phyloP scores from a whole-genome alignment of 2,888 invertebrate species.

The Bunonema sp. region DNA sequence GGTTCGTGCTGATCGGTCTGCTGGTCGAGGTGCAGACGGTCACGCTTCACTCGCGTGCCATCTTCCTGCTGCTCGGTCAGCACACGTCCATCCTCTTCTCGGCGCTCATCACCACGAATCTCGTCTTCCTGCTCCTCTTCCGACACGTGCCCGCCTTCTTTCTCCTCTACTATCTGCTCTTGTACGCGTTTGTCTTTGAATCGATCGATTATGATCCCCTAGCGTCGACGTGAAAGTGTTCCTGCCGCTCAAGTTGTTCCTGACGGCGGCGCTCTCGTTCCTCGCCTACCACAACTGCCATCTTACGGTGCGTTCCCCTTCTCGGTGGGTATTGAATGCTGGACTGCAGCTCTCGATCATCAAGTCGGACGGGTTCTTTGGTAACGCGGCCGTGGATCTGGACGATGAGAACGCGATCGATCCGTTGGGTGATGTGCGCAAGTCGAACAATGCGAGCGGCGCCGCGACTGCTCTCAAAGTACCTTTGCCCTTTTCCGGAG shows the following conservation, averaged over 20 bases:
- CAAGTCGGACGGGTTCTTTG: conserved; percentile 24
- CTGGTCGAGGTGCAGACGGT: conserved; percentile 24
- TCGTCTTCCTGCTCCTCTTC: conserved; percentile 6
- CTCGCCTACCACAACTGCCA: conserved; percentile 24
- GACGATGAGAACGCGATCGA: conserved; percentile 21
- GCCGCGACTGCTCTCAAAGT: too few relatives aligned
- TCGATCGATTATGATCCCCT: too few relatives aligned
- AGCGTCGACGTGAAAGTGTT: conserved; percentile 7
- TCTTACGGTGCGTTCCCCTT: conserved; percentile 13
- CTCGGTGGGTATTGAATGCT: not conserved
- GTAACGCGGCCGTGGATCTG: conserved; percentile 16
- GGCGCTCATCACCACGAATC: not conserved
- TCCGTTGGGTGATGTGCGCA: conserved; percentile 22
- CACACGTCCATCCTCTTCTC: not conserved
- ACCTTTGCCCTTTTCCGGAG: too few relatives aligned
- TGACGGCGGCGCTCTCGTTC: conserved; percentile 17
- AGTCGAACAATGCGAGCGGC: too few relatives aligned
- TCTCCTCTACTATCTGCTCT: conserved; percentile 14
- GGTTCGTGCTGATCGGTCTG: conserved; percentile 22
- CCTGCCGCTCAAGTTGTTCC: conserved; percentile 11
- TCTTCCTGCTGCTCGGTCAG: conserved; percentile 13
- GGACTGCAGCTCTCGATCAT: conserved; percentile 14
- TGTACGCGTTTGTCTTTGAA: too few relatives aligned
- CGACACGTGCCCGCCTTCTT: conserved; percentile 22
- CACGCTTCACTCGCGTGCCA: conserved; percentile 19